Conservation (phyloP, 2,888 invertebrate genomes). For the Matsumyia berberina region DNA sequence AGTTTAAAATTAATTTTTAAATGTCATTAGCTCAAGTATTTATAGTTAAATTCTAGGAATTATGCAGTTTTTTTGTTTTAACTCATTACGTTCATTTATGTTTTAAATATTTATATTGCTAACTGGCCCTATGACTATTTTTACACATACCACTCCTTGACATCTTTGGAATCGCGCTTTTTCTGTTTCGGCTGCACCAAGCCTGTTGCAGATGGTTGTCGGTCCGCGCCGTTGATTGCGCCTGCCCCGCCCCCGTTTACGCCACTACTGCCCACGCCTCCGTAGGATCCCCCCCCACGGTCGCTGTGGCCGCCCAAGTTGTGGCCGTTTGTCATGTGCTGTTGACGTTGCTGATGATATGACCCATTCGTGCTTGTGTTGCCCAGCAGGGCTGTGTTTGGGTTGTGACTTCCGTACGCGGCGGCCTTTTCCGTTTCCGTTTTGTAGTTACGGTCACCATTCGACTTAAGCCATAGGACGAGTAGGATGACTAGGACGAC, state of each 20-base stretch:
- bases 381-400: constrained; percentile 91
- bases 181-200: constrained; percentile 86
- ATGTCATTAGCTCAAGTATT: constrained; percentile 55
- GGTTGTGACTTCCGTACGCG: constrained; percentile 88
- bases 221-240: constrained; percentile 82
- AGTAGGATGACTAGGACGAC: constrained; percentile 95
- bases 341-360: constrained; percentile 84
- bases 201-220: constrained; percentile 83
- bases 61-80: constrained; percentile 45
- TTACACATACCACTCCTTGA: constrained; percentile 98
- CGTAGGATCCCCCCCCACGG: constrained; percentile 75
- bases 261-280: constrained; percentile 80
- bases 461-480: constrained; percentile 94
- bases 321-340: constrained; percentile 80
- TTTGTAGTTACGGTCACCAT: constrained; percentile 96
- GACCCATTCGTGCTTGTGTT: constrained; percentile 86
- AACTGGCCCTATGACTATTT: constrained; percentile 63
- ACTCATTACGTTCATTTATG: constrained; percentile 23
- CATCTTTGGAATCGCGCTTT: constrained; percentile 93
- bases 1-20: constrained; percentile 40
- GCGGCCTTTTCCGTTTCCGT: constrained; percentile 92
- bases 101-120: constrained; percentile 46
- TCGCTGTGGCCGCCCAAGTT: constrained; percentile 76
- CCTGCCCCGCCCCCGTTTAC: constrained; percentile 78
- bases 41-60: constrained; percentile 66